These are phyloP conservation scores for Lamprotornis superbus DNA, from an alignment of 2,113 vertebrate species.

Conservation along the genomic window DNA sequence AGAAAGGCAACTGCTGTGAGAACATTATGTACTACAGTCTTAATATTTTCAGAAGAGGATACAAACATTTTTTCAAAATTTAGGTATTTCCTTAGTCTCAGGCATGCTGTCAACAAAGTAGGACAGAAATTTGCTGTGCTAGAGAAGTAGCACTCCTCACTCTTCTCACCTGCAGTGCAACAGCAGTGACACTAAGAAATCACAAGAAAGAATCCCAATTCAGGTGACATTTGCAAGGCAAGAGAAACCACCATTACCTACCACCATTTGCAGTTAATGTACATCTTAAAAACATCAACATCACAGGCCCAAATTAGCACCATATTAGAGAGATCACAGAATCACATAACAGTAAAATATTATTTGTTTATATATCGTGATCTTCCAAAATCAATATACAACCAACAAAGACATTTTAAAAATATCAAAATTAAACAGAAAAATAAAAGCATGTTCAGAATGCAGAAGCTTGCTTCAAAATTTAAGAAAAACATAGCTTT, in stretches of 20 bases:
- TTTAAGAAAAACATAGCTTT: neutral
- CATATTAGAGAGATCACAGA: neutral
- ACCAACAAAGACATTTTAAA: neutral
- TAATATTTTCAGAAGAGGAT: neutral
- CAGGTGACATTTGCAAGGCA: neutral
- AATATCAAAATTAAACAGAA: neutral
- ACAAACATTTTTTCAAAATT: neutral
- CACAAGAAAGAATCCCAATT: neutral
- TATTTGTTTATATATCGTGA: neutral
- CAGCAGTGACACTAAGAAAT: neutral
- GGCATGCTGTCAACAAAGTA: neutral
- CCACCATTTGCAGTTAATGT: neutral
- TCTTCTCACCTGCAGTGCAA: neutral
- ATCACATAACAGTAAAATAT: neutral
- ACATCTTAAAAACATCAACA: neutral
- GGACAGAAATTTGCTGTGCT: neutral
- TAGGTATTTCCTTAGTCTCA: neutral
- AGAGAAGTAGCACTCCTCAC: neutral
- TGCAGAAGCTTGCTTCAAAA: neutral
- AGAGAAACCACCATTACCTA: neutral
- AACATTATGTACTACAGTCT: neutral
- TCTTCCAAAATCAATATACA: neutral
- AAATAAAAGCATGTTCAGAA: neutral
- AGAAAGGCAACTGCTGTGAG: neutral
- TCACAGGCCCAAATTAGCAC: neutral